phyloP scores from a whole-genome alignment of 2,888 invertebrate genomes.

The Acrocyrtus sp. region DNA sequence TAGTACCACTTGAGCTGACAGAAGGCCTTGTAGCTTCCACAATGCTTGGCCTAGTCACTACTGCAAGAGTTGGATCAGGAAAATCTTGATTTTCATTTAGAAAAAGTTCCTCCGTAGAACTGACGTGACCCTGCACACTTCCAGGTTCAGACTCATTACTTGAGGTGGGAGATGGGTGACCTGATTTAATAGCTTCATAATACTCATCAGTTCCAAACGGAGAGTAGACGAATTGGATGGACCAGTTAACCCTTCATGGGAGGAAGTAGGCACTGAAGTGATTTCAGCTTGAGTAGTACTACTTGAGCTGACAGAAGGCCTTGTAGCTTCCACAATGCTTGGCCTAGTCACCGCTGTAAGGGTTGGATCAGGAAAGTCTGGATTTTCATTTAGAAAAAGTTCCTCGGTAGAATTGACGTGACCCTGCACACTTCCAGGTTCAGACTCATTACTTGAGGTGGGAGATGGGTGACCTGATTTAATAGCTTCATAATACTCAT shows the following conservation, averaged over 20 bases:
- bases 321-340: slow-evolving; percentile 9
- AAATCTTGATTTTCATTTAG: slow-evolving; percentile 58
- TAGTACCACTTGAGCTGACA: not conserved
- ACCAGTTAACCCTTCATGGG: slow-evolving; percentile 24
- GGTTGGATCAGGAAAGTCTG: slow-evolving; percentile 58
- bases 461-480: slow-evolving; percentile 62
- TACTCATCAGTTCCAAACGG: slow-evolving; percentile 19
- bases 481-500: slow-evolving; percentile 60
- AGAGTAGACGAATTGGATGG: slow-evolving; percentile 17
- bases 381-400: slow-evolving; percentile 58
- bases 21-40: slow-evolving; percentile 2
- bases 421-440: slow-evolving; percentile 59
- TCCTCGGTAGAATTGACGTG: slow-evolving; percentile 59
- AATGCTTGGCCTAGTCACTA: slow-evolving; percentile 11
- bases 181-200: slow-evolving; percentile 60
- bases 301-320: not conserved
- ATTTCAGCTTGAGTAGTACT: slow-evolving; percentile 16
- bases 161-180: slow-evolving; percentile 61
- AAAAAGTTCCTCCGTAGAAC: slow-evolving; percentile 59
- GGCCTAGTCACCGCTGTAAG: slow-evolving; percentile 30
- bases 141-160: slow-evolving; percentile 61
- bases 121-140: slow-evolving; percentile 57
- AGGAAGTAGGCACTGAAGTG: slow-evolving; percentile 36
- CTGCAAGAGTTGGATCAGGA: slow-evolving; percentile 55
- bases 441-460: slow-evolving; percentile 61